Conservation (phyloP, 2,888 invertebrate genomes). For the Ectemnius cavifrons region DNA sequence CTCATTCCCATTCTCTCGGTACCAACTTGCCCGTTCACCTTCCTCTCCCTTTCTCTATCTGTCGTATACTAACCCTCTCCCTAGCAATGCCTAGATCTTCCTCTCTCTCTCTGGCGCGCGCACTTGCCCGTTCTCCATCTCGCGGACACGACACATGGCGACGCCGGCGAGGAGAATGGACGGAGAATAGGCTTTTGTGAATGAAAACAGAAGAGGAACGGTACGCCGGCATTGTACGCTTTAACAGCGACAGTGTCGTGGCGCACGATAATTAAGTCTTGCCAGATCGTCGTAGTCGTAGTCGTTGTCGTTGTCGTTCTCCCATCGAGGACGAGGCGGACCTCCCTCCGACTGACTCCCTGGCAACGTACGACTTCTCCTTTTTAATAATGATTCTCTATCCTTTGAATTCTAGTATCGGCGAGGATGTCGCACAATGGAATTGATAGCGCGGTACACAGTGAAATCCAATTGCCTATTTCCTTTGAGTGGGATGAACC, state of each 20-base stretch:
- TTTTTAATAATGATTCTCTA: too few relatives aligned
- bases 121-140: constrained; percentile 26
- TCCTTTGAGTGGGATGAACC: too few relatives aligned
- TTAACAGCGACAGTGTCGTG: constrained; percentile 59
- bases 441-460: too few relatives aligned
- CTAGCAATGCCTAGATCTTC: background rate
- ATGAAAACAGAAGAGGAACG: constrained; percentile 54
- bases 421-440: too few relatives aligned
- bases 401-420: too few relatives aligned
- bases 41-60: constrained; percentile 5
- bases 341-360: too few relatives aligned
- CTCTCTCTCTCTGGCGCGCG: constrained; percentile 19
- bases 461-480: too few relatives aligned
- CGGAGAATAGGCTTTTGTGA: constrained; percentile 46
- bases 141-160: constrained; percentile 52
- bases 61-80: background rate
- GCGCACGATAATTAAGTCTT: constrained; percentile 68
- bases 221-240: constrained; percentile 58
- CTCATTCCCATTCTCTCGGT: constrained; percentile 25
- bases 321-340: too few relatives aligned
- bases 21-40: constrained; percentile 3
- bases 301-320: too few relatives aligned
- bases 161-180: constrained; percentile 39
- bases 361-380: too few relatives aligned
- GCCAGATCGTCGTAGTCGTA: constrained; percentile 10